Evolutionary conservation across 1,140 invertebrate genomes (phyloP), one percentile per base, ranked within the genome.

Genomic region (Anthonomus grandis): DNA sequence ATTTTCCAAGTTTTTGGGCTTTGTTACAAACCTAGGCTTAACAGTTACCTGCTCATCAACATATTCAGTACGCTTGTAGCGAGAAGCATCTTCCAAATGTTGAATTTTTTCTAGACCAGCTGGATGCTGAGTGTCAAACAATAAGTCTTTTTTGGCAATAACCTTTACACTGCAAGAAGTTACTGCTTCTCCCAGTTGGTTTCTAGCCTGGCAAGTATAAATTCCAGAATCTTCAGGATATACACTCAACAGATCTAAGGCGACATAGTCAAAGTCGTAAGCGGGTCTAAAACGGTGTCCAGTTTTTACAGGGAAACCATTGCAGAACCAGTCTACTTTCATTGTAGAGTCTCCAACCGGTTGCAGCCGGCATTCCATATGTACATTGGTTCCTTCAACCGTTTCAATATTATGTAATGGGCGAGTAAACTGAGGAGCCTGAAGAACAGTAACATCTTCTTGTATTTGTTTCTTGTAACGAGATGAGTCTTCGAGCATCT

Each of bases 201-300:
- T 97, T 49, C 86, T 83, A 1, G 93, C 93, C 74, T 90, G 89
- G 66, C 92, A 96, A 4, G 91, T 95, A 70, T 96, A 97, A 0
- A 97, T 89, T 13, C 97, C 97, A 18, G 92, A 95, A 75, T 99
- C 97, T 70, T 94, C 91, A 25, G 95, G 92, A 71, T 97, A 98
- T 4, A 96, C 93, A 64, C 92, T 93, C 2, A 98, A 76, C 23
- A 99, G 85, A 74, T 98, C 96, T 21, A 99, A 75, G 25, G 93
- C 92, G 5, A 98, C 95, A 70, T 97, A 97, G 70, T 97, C 96
- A 74, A 99, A 97, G 75, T 99, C 96, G 74, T 97, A 92, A 2
- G 93, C 90, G 39, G 95, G 94, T 74, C 93, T 83, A 79, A 97
- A 98, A 56, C 96, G 83, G 72, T 97, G 93, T 12, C 95, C 94